Base-by-base conservation (phyloP, 2,797 vertebrate genomes). In the Enoplosus armatus region DNA sequence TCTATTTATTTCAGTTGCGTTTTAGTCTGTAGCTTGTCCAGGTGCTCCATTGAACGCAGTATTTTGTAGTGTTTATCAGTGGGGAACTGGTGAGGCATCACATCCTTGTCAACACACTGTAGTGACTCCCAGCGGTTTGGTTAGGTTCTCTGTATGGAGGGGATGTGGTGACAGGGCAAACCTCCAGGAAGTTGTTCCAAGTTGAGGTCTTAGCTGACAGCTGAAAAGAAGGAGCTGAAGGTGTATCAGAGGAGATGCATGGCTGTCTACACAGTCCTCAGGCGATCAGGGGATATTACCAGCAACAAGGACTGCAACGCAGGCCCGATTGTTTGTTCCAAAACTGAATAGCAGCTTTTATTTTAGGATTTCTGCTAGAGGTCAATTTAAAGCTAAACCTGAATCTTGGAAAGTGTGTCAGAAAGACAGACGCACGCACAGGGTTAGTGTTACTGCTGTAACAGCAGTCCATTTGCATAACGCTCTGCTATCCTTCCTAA, bases 401-500 rank as follows among this genome's bases (percentile, higher is more conserved):
- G 8, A 67, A 29, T 48, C 8, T 12, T 11, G n/a, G 37, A 0
- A 39, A 76, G 47, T 12, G 16, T 63, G 5, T 3, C 12, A 59
- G 29, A 59, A 16, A 39, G 20, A 26, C 1, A 37, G 7, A 75
- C n/a, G 3, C 48, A 22, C 0, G 1, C 43, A 37, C 50, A 24
- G 20, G 16, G 74, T 39, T 20, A n/a, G 39, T 56, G 27, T 50
- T 22, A 5, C 9, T 37, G 37, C 43, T 20, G 15, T 6, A 54
- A 64, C 58, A 31, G 41, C 27, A 12, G n/a, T 10, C 24, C 14
- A 18, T 60, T 84, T 83, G 67, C 51, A 67, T 76, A 45, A 26
- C 1, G 5, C 48, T 8, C 55, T 66, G 43, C 58, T 29, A 39
- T 29, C 50, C 50, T 69, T 73, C 66, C 64, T 84, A 75, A 86